Conservation (phyloP, 2,888 invertebrate genomes). For the Alentia gelatinosa region DNA sequence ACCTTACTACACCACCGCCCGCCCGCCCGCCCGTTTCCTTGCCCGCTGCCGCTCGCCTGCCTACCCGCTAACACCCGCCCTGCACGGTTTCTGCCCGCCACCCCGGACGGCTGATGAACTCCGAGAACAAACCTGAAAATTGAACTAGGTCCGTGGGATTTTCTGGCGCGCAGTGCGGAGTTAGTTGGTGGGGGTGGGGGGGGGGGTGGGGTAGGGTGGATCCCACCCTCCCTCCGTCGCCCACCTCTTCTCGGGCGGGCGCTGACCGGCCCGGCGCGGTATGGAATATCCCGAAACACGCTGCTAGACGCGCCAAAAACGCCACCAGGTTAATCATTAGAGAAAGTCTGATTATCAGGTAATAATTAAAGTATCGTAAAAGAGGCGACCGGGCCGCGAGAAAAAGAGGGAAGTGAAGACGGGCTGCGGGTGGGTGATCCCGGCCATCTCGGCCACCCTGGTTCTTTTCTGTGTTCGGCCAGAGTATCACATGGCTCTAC, state of each 20-base stretch:
- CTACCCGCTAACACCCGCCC: not conserved
- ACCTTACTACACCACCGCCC: too few species aligned
- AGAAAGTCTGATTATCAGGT: not conserved
- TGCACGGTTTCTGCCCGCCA: too few species aligned
- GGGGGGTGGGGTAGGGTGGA: too few species aligned
- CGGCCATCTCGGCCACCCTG: not conserved
- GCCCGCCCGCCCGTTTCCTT: not conserved
- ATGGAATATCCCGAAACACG: not conserved
- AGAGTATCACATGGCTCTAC: not conserved
- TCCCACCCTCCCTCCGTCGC: not conserved
- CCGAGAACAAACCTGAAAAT: conserved; percentile 12
- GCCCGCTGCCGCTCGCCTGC: not conserved
- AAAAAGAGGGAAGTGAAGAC: not conserved
- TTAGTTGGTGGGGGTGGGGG: too few species aligned
- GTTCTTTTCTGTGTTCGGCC: not conserved
- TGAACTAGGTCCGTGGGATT: not conserved
- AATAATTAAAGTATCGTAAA: not conserved
- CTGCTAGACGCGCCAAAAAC: not conserved
- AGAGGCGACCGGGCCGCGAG: not conserved
- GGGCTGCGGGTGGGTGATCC: not conserved
- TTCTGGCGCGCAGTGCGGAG: not conserved
- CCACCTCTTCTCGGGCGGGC: not conserved
- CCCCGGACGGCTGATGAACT: not conserved
- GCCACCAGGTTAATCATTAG: not conserved
- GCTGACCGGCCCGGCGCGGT: not conserved